Conservation (phyloP, 2,797 vertebrate species). For the Pelodytes ibericus region DNA sequence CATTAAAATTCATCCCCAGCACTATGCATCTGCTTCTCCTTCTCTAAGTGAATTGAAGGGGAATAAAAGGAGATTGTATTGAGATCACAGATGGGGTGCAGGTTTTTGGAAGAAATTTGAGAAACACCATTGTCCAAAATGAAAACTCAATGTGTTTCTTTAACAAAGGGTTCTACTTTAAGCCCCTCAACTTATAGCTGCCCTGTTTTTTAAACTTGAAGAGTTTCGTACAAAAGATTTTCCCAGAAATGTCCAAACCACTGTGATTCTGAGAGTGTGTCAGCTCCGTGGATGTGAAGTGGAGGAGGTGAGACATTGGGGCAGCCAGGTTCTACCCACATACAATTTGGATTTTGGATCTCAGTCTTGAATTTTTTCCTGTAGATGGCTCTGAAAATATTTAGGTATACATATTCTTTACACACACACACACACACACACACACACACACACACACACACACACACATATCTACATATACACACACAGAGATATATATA, state of each 20-base stretch:
- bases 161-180: conserved; percentile 88
- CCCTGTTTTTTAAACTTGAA: conserved; percentile 98
- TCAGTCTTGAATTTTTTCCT: no score
- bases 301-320: conserved; percentile 60
- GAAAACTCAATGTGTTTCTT: conserved; percentile 93
- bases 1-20: conserved; percentile 89
- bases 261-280: conserved; percentile 76
- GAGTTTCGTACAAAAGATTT: conserved; percentile 88
- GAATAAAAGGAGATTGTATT: conserved; percentile 88
- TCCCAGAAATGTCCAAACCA: conserved; percentile 88
- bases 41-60: conserved; percentile 79
- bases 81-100: conserved; percentile 98
- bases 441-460: no score
- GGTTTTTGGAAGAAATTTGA: conserved; percentile 95
- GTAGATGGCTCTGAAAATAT: no score
- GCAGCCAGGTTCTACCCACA: neutral
- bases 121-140: conserved; percentile 97
- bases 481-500: no score
- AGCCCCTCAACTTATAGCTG: conserved; percentile 89
- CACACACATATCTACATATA: no score
- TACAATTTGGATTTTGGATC: neutral
- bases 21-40: conserved; percentile 92
- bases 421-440: no score
- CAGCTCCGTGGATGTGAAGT: conserved; percentile 67
- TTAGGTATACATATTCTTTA: no score